Percentiles rank a stretch among this genome's conserved stretches.
These are phyloP conservation scores for Euglossa dilemma DNA, from an alignment of 1,140 invertebrate genomes.

Conservation along the genomic window DNA sequence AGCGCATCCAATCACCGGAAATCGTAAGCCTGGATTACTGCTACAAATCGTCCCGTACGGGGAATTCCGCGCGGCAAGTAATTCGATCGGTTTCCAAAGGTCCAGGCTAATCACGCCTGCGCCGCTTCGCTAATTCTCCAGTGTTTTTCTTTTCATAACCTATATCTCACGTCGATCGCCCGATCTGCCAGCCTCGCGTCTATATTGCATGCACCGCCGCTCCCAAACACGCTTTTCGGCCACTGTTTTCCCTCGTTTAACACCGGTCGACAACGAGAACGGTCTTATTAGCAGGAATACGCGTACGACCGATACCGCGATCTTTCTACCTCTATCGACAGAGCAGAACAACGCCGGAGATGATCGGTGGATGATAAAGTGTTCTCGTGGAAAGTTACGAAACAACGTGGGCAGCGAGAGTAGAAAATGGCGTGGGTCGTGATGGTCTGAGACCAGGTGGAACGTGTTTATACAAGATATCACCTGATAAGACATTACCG, in stretches of 20 bases:
- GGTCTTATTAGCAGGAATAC: not conserved
- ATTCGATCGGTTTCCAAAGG: slow-evolving; percentile 50
- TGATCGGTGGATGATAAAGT: slow-evolving; percentile 57
- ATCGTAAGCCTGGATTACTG: slow-evolving; percentile 63
- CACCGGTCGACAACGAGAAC: not conserved
- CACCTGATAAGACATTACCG: slow-evolving; percentile 61
- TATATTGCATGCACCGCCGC: not conserved
- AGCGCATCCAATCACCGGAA: slow-evolving; percentile 58
- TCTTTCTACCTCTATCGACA: slow-evolving; percentile 33
- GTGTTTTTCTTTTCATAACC: not conserved
- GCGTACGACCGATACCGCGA: not conserved
- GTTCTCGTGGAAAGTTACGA: slow-evolving; percentile 65
- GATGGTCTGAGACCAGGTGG: slow-evolving; percentile 64
- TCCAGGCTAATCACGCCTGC: slow-evolving; percentile 27
- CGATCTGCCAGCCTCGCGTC: too few species aligned
- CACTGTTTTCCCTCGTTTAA: not conserved
- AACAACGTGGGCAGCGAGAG: slow-evolving; percentile 63
- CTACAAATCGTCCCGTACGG: slow-evolving; percentile 48
- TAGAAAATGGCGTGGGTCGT: slow-evolving; percentile 68
- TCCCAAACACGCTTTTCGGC: not conserved
- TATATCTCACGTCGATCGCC: too few species aligned
- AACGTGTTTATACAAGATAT: slow-evolving; percentile 71
- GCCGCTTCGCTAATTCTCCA: not conserved
- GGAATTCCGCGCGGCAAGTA: slow-evolving; percentile 55
- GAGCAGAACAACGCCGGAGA: slow-evolving; percentile 36